A percentile compares a stretch with the other conserved stretches of the same genome.
phyloP scores from a whole-genome alignment of 2,113 vertebrate genomes.

The Thymallus thymallus region DNA sequence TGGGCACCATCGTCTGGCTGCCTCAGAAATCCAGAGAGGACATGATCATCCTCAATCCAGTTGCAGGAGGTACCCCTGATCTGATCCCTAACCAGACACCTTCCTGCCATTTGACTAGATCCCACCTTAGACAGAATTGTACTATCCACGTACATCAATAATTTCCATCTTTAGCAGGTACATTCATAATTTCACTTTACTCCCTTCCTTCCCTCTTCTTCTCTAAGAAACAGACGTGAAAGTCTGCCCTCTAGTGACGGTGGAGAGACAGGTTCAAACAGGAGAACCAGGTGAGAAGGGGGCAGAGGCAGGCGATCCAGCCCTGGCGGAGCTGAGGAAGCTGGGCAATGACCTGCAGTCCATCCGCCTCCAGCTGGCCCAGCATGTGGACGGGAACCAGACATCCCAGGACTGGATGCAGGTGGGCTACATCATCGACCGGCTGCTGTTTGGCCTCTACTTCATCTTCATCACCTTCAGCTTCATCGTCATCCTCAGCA shows the following conservation, averaged over 20 bases:
- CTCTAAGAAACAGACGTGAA: background rate
- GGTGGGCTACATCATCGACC: conserved; percentile 72
- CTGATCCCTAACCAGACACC: too few species aligned
- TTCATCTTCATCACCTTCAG: conserved; percentile 68
- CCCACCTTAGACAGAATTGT: background rate
- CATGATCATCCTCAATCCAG: background rate
- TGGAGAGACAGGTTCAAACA: background rate
- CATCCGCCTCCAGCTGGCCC: conserved; percentile 59
- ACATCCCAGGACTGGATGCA: conserved; percentile 66
- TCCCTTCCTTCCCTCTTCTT: background rate
- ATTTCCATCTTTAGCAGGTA: background rate
- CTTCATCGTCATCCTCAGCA: conserved; percentile 66
- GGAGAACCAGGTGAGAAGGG: background rate
- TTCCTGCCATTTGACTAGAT: too few species aligned
- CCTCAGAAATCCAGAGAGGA: conserved; percentile 7
- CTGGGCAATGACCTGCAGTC: conserved; percentile 53
- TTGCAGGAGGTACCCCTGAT: background rate
- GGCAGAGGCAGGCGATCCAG: background rate
- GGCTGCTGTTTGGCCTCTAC: conserved; percentile 71
- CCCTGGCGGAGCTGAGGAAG: conserved; percentile 55
- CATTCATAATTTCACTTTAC: background rate
- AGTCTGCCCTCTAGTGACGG: background rate
- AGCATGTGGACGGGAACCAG: conserved; percentile 31
- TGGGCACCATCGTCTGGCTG: conserved; percentile 53
- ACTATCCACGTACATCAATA: background rate